phyloP scores from a whole-genome alignment of 2,113 vertebrate species.

The Chlamydotis undulata region DNA sequence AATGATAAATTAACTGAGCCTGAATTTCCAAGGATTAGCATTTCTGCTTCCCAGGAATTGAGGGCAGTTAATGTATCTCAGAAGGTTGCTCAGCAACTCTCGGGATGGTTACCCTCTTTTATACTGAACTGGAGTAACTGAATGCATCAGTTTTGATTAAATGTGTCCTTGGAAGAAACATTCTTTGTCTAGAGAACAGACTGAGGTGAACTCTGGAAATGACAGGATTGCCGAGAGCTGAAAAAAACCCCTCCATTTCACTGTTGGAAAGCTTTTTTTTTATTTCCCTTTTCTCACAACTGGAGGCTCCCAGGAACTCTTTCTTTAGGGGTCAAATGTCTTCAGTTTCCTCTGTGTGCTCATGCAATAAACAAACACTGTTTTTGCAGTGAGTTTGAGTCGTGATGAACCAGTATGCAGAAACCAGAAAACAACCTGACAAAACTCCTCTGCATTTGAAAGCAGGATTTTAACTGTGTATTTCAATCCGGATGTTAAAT shows the following conservation, averaged over 20 bases:
- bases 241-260: not conserved
- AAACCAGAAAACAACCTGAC: not conserved
- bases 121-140: not conserved
- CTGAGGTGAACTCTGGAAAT: not conserved
- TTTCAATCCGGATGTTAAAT: not conserved
- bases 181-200: not conserved
- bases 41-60: not conserved
- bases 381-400: not conserved
- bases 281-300: not conserved
- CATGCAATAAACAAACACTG: not conserved
- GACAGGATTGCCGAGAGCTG: not conserved
- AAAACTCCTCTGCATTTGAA: not conserved
- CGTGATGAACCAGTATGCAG: not conserved
- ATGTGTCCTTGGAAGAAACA: not conserved
- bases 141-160: not conserved
- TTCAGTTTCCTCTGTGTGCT: not conserved
- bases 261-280: not conserved
- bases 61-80: not conserved
- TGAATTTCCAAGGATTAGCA: not conserved
- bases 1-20: not conserved
- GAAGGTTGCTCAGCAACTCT: constrained; percentile 21
- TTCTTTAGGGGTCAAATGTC: not conserved
- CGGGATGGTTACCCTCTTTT: not conserved
- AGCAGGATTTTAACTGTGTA: not conserved
- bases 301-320: not conserved